phyloP scores from a whole-genome alignment of 2,888 invertebrate species.

The Colletes collaris region DNA sequence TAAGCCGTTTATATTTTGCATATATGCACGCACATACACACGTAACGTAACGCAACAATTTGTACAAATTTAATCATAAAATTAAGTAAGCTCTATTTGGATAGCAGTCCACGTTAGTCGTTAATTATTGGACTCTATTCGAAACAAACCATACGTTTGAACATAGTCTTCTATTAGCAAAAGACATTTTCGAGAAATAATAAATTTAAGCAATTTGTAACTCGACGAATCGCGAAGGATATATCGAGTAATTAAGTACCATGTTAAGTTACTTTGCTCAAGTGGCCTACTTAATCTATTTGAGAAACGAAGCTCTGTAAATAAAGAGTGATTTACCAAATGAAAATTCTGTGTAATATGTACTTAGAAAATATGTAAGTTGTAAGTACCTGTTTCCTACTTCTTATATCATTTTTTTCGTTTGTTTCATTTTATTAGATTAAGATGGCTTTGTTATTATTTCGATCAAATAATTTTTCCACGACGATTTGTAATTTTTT shows the following conservation, averaged over 20 bases:
- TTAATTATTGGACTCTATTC: slow-evolving; percentile 21
- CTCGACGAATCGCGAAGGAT: background rate
- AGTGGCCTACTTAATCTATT: slow-evolving; percentile 35
- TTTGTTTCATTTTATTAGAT: too few relatives aligned
- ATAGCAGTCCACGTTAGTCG: slow-evolving; percentile 7
- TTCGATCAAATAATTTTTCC: too few relatives aligned
- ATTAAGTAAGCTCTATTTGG: slow-evolving; percentile 22
- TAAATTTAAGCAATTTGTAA: slow-evolving; percentile 13
- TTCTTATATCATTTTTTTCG: too few relatives aligned
- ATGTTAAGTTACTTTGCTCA: slow-evolving; percentile 42
- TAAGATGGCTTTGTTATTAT: too few relatives aligned
- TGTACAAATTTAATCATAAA: slow-evolving; percentile 26
- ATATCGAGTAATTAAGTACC: slow-evolving; percentile 14
- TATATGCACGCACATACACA: slow-evolving; percentile 30
- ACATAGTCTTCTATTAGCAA: slow-evolving; percentile 6
- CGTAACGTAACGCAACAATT: slow-evolving; percentile 18
- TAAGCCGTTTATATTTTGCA: slow-evolving; percentile 44
- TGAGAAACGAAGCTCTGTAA: slow-evolving; percentile 16
- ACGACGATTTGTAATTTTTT: too few relatives aligned
- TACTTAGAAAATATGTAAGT: slow-evolving; percentile 15
- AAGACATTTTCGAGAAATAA: background rate
- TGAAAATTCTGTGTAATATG: background rate
- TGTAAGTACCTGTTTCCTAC: background rate
- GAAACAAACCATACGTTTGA: background rate
- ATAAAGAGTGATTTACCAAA: slow-evolving; percentile 25